Conservation (phyloP, 2,888 invertebrate genomes). For the Odontocerum albicorne region DNA sequence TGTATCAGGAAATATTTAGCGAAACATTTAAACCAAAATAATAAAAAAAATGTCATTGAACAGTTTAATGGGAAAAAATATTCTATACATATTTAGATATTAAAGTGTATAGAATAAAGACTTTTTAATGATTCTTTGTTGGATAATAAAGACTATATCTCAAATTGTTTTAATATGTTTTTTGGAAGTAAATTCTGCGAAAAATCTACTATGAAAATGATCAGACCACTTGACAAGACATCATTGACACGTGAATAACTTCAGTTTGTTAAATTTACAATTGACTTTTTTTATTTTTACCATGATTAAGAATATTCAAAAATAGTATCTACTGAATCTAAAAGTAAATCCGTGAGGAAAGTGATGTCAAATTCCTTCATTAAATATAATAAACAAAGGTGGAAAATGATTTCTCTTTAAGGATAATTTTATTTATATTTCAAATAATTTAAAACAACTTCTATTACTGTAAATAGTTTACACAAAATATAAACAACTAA, state of each 20-base stretch:
- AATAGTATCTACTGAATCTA: constrained; percentile 14
- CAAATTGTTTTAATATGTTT: neutral
- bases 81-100: too few relatives aligned
- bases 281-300: constrained; percentile 33
- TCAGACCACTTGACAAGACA: constrained; percentile 4
- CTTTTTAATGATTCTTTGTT: too few relatives aligned
- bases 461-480: constrained; percentile 5
- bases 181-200: neutral
- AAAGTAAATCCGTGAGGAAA: neutral
- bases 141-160: too few relatives aligned
- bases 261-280: constrained; percentile 31
- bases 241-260: constrained; percentile 7
- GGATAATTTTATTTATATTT: too few relatives aligned
- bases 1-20: too few relatives aligned
- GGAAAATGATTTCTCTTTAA: neutral
- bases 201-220: neutral
- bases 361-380: neutral
- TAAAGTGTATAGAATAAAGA: too few relatives aligned
- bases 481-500: constrained; percentile 4
- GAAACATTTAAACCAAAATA: too few relatives aligned
- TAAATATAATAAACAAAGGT: constrained; percentile 5
- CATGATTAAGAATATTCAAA: constrained; percentile 27
- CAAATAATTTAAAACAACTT: too few relatives aligned
- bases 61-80: too few relatives aligned
- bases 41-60: too few relatives aligned